Percentiles rank a stretch among this genome's conserved stretches.
Conservation (phyloP, 2,113 vertebrate genomes). For the Heliornis fulica region DNA sequence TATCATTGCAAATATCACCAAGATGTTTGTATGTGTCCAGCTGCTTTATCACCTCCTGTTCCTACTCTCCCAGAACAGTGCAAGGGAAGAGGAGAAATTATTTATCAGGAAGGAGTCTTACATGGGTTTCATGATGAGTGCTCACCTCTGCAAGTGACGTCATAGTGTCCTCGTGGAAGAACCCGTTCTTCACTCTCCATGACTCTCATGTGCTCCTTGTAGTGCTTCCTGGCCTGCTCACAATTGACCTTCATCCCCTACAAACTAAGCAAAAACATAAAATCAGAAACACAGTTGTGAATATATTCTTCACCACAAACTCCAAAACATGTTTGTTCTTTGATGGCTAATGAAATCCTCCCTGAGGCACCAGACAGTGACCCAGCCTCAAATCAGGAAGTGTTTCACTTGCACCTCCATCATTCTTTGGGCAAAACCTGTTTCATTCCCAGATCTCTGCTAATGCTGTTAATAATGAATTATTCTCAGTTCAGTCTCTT, state of each 20-base stretch:
- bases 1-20: conserved; percentile 29
- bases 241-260: background rate
- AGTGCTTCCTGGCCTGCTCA: background rate
- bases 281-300: background rate
- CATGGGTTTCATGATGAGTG: background rate
- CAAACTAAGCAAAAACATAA: background rate
- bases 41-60: conserved; percentile 2
- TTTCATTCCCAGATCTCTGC: background rate
- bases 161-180: background rate
- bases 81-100: background rate
- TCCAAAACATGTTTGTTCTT: background rate
- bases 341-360: background rate
- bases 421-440: background rate
- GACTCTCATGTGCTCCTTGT: background rate
- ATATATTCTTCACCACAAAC: background rate
- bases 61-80: background rate
- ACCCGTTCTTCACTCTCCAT: background rate
- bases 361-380: background rate
- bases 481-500: background rate
- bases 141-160: background rate
- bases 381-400: background rate
- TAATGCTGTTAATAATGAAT: background rate
- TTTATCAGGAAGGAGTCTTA: background rate
- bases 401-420: background rate
- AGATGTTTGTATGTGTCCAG: conserved; percentile 30